Conservation (phyloP, 2,113 vertebrate genomes). For the Leuciscus idus region DNA sequence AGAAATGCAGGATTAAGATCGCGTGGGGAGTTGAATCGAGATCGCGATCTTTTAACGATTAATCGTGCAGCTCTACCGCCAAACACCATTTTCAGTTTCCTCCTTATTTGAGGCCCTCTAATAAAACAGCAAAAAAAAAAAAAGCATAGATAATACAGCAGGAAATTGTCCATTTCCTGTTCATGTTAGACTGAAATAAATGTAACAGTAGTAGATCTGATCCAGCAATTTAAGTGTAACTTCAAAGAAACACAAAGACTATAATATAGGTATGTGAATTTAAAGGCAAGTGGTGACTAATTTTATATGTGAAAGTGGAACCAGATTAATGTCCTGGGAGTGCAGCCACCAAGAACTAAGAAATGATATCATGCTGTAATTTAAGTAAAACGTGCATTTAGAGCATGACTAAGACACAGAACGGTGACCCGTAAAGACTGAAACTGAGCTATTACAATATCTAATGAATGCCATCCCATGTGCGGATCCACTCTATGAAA, state of each 20-base stretch:
- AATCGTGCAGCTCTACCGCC: background rate
- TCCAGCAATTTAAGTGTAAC: slow-evolving; percentile 40
- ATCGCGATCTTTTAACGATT: too few relatives aligned
- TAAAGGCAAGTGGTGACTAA: slow-evolving; percentile 61
- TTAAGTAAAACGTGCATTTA: slow-evolving; percentile 32
- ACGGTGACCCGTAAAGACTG: slow-evolving; percentile 16
- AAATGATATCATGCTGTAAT: slow-evolving; percentile 53
- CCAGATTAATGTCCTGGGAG: slow-evolving; percentile 46
- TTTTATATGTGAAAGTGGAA: slow-evolving; percentile 64
- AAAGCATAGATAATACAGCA: slow-evolving; percentile 4
- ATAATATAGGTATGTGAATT: slow-evolving; percentile 43
- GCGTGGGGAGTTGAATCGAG: too few relatives aligned
- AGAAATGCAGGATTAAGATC: too few relatives aligned
- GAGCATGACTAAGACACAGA: slow-evolving; percentile 12
- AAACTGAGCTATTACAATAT: slow-evolving; percentile 29
- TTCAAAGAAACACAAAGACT: slow-evolving; percentile 52
- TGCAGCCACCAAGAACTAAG: slow-evolving; percentile 23
- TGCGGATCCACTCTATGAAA: slow-evolving; percentile 1
- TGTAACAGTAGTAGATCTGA: slow-evolving; percentile 41
- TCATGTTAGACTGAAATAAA: slow-evolving; percentile 2
- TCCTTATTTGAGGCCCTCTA: background rate
- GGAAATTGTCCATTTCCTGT: slow-evolving; percentile 25
- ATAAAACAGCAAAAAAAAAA: background rate
- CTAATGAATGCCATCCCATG: slow-evolving; percentile 49
- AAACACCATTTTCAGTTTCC: slow-evolving; percentile 7